Conservation (phyloP, 2,888 invertebrate species). For the Choreutis nemorana region DNA sequence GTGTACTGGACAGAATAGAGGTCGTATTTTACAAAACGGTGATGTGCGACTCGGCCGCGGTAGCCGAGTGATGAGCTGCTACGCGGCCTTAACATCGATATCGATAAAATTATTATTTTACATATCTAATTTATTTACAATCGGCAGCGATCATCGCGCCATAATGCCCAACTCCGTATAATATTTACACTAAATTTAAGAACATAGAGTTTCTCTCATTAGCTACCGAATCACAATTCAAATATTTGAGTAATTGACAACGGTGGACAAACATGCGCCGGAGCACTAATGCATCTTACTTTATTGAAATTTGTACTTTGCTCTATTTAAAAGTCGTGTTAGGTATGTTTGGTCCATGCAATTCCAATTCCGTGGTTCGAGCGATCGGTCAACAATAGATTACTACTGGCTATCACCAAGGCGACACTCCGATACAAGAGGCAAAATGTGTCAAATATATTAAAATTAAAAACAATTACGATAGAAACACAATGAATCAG, state of each 20-base stretch:
- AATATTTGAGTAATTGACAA: constrained; percentile 66
- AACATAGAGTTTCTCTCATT: constrained; percentile 64
- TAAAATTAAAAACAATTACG: no score
- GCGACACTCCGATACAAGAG: constrained; percentile 5
- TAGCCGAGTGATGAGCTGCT: constrained; percentile 19
- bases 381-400: no score
- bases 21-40: constrained; percentile 39
- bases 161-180: constrained; percentile 64
- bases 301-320: constrained; percentile 64
- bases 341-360: constrained; percentile 61
- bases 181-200: constrained; percentile 63
- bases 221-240: constrained; percentile 67
- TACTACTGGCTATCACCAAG: no score
- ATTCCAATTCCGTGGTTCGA: constrained; percentile 32
- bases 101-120: constrained; percentile 59
- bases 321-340: constrained; percentile 52
- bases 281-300: constrained; percentile 56
- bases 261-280: constrained; percentile 63
- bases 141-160: constrained; percentile 45
- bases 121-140: constrained; percentile 63
- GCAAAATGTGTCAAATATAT: constrained; percentile 6
- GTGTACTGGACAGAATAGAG: constrained; percentile 59
- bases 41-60: constrained; percentile 11
- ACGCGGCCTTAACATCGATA: constrained; percentile 35
- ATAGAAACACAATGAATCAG: no score